Evolutionary conservation across 2,888 invertebrate genomes (phyloP).

Genomic region (Tetragnatha montana): DNA sequence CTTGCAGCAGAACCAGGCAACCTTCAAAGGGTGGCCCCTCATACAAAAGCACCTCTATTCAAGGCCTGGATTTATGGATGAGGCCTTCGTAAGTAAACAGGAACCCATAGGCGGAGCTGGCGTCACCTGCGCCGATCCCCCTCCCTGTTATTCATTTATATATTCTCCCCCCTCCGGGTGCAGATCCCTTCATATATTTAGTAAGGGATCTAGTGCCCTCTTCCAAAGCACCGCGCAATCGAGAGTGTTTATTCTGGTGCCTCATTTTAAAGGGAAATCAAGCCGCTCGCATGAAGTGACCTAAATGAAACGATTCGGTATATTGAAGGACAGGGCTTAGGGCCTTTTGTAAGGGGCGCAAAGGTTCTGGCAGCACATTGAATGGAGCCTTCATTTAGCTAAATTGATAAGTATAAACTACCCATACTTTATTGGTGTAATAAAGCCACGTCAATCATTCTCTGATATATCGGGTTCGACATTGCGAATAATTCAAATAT

Average conservation of each 20-base stretch:
- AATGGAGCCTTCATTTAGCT: no score
- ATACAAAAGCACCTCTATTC: background rate
- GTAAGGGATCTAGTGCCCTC: background rate
- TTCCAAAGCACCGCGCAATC: background rate
- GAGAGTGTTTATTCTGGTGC: background rate
- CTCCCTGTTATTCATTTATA: conserved; percentile 27
- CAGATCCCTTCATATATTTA: background rate
- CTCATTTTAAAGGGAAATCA: conserved; percentile 12
- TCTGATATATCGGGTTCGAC: no score
- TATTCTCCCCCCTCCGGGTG: background rate
- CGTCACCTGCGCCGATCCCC: background rate
- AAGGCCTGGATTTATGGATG: background rate
- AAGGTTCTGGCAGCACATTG: no score
- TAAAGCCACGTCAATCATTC: no score
- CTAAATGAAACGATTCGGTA: background rate
- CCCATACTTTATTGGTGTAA: no score
- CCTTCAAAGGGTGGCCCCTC: background rate
- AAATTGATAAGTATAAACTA: no score
- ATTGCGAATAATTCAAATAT: no score
- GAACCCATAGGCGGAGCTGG: conserved; percentile 15
- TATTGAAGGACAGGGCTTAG: background rate
- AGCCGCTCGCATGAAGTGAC: background rate
- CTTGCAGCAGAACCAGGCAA: background rate
- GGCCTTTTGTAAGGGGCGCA: no score
- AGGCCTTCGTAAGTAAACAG: conserved; percentile 42